Evolutionary conservation across 35 echinoderm and acorn worm species (phyloP).

Genomic region (Diadema setosum): DNA sequence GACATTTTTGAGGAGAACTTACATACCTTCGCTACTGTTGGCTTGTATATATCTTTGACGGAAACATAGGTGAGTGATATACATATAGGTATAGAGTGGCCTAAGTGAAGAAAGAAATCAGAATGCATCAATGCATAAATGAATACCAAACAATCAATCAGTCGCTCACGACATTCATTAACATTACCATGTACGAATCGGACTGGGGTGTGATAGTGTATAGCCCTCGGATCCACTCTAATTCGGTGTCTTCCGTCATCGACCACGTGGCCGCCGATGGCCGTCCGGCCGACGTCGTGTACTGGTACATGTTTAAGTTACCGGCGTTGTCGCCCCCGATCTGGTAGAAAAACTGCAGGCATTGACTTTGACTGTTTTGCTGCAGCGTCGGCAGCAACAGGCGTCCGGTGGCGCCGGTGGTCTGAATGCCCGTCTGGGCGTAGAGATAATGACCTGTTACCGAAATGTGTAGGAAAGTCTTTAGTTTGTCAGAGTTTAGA

Average conservation of each 20-base stretch:
- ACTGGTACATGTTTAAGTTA: background rate
- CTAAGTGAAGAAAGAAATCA: too few relatives aligned
- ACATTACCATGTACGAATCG: background rate
- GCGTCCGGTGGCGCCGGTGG: background rate
- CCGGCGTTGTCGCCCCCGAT: background rate
- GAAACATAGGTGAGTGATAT: too few relatives aligned
- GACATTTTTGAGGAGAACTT: too few relatives aligned
- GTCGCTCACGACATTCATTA: too few relatives aligned
- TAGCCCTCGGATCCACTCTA: background rate
- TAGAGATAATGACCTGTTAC: background rate
- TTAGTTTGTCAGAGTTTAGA: too few relatives aligned
- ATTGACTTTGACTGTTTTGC: background rate
- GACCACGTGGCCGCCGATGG: background rate
- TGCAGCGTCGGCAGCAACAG: background rate
- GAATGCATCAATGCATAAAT: too few relatives aligned
- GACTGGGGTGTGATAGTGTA: background rate
- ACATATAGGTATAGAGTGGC: too few relatives aligned
- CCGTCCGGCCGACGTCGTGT: background rate
- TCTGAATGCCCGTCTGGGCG: background rate
- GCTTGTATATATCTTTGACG: too few relatives aligned
- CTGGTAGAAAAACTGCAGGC: background rate
- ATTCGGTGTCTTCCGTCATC: background rate
- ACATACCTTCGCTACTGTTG: too few relatives aligned
- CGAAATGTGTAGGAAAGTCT: too few relatives aligned
- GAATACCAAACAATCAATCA: too few relatives aligned